These are phyloP conservation scores for Dynastes hyllus DNA, from an alignment of 2,888 invertebrate species.

Conservation along the genomic window DNA sequence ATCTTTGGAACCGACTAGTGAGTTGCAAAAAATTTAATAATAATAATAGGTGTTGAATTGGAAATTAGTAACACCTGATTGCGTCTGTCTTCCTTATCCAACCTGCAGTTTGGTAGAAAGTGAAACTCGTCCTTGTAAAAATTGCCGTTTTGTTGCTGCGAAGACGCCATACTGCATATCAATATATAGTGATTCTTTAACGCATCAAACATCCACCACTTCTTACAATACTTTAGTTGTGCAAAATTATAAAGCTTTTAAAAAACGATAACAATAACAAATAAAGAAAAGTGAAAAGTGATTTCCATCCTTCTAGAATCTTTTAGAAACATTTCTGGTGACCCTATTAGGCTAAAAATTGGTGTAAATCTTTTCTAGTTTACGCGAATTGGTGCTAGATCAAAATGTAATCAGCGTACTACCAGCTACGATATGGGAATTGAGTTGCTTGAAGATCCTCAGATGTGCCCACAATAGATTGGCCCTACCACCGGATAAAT, in stretches of 20 bases:
- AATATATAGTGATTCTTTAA: background rate
- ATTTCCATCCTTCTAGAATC: too few relatives aligned
- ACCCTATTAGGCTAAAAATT: too few relatives aligned
- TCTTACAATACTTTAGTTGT: background rate
- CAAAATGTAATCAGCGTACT: slow-evolving; percentile 81
- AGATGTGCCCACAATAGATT: slow-evolving; percentile 76
- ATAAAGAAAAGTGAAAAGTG: too few relatives aligned
- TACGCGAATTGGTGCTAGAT: slow-evolving; percentile 82
- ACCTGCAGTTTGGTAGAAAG: slow-evolving; percentile 4
- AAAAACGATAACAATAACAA: background rate
- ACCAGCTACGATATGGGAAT: slow-evolving; percentile 75
- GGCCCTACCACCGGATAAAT: slow-evolving; percentile 71
- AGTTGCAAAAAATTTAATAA: background rate
- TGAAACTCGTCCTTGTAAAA: slow-evolving; percentile 34
- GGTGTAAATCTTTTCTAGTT: slow-evolving; percentile 71
- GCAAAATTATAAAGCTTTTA: background rate
- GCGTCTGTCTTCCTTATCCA: slow-evolving; percentile 17
- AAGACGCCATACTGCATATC: too few relatives aligned
- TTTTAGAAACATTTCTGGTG: too few relatives aligned
- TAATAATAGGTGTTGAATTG: background rate
- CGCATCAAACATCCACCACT: slow-evolving; percentile 61
- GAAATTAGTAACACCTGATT: slow-evolving; percentile 26
- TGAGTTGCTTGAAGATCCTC: slow-evolving; percentile 77
- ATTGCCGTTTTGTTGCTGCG: background rate
- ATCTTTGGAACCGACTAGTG: background rate